Percentiles rank a stretch among this genome's conserved stretches.
These are phyloP conservation scores for Aphaenogaster floridana DNA, from an alignment of 1,140 invertebrate genomes.

Conservation along the genomic window DNA sequence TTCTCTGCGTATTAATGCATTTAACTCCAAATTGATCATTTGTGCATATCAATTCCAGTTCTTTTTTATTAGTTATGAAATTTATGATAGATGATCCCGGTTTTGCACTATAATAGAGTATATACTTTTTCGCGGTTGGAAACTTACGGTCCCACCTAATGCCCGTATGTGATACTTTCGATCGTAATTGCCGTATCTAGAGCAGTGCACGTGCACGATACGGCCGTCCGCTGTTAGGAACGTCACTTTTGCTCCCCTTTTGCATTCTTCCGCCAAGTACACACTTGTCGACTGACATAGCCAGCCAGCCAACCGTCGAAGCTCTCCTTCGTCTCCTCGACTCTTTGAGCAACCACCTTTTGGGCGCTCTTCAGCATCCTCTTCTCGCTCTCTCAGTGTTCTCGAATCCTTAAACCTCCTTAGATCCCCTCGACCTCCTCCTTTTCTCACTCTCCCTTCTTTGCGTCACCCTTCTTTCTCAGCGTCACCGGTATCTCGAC, in stretches of 20 bases:
- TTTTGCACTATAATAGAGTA: background rate
- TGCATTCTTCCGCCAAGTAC: conserved; percentile 49
- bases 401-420: conserved; percentile 34
- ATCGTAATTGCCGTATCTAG: background rate
- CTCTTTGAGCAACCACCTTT: conserved; percentile 60
- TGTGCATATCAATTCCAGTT: background rate
- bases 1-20: background rate
- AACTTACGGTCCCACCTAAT: background rate
- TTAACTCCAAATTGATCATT: conserved; percentile 1
- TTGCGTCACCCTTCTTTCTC: conserved; percentile 14
- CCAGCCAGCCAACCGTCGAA: conserved; percentile 11
- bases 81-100: background rate
- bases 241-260: conserved; percentile 2
- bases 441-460: background rate
- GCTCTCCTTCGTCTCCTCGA: conserved; percentile 40
- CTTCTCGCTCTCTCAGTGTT: conserved; percentile 40
- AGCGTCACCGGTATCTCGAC: conserved; percentile 53
- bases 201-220: background rate
- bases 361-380: conserved; percentile 49
- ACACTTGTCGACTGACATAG: conserved; percentile 20
- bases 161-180: background rate
- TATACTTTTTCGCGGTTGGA: background rate
- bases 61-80: background rate
- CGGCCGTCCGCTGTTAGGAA: background rate
- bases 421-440: conserved; percentile 27